Conservation (phyloP, 2,797 vertebrate genomes). For the Squalus acanthias region DNA sequence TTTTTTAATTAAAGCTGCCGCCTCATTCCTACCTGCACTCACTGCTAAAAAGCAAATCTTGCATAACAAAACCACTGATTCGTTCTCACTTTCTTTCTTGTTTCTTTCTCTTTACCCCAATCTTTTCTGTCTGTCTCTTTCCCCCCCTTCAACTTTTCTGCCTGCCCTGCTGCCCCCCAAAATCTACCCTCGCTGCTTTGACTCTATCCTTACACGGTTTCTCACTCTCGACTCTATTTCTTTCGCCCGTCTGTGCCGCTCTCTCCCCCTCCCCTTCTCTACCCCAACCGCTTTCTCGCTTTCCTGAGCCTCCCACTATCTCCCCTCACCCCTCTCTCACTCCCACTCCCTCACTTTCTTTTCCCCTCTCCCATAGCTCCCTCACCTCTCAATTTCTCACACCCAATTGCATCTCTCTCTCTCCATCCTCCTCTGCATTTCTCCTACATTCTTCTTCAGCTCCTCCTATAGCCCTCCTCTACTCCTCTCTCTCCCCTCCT, state of each 20-base stretch:
- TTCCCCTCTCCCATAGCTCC: too few species aligned
- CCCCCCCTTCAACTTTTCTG: neutral
- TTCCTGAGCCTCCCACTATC: neutral
- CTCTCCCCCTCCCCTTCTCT: neutral
- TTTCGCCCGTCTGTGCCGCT: too few species aligned
- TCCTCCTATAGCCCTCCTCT: too few species aligned
- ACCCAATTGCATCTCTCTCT: neutral
- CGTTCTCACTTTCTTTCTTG: neutral
- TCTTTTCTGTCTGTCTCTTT: neutral
- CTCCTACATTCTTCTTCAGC: neutral
- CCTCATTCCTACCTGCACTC: neutral
- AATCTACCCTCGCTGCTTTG: neutral
- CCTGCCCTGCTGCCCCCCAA: neutral
- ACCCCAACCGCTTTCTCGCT: neutral
- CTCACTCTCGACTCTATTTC: too few species aligned
- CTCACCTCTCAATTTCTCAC: too few species aligned
- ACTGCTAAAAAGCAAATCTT: neutral
- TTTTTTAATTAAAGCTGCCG: neutral
- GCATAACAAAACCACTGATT: neutral
- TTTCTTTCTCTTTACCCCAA: neutral
- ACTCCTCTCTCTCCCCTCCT: neutral
- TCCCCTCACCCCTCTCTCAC: too few species aligned
- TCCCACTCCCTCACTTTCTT: too few species aligned
- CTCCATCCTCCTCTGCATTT: neutral
- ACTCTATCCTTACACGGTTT: too few species aligned